Evolutionary conservation across 2,888 invertebrate species (phyloP), one percentile per base, ranked within the genome.

Genomic region (Ashinkailepas kermadecensis): DNA sequence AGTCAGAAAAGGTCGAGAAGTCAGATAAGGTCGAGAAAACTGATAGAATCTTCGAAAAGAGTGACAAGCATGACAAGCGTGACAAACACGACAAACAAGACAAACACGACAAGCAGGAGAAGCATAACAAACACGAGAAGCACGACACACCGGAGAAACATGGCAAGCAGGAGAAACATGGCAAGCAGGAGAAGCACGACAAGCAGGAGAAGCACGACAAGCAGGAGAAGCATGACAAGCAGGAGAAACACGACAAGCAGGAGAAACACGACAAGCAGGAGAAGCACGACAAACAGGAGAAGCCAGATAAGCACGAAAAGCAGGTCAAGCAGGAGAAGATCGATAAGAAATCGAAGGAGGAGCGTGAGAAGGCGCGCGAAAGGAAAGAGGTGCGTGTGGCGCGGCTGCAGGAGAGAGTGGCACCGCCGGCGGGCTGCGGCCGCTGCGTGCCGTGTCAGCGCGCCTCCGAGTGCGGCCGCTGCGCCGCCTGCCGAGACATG

Each of bases 371-470:
- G 11, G 23, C 21, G 54, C 58, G 25, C 25, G 56, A 39, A 25
- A 21, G n/a, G 56, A 78, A 81, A 59, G 65, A 54, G 58, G 54
- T 64, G 64, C 39, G 57, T 78, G 54, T 23, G 18, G 18, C 9
- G 15, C 39, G 25, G 13, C 56, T 0, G n/a, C 25, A 15, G 39
- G 25, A 13, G 70, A n/a, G 65, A 23, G 56, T 57, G 70, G 62
- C 70, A 25, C 70, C 23, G 57, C 59, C 62, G n/a, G n/a, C 21
- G 78, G 81, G 91, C 82, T 95, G 94, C 86, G 94, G 94, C 0
- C 90, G 91, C 82, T 95, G 95, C 86, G 91, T 91, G 84, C 93
- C 93, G 0, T 95, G 95, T 86, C 88, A 91, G 74, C 88, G 91
- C 82, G 90, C 88, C 0, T 92, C 92, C 85, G 92, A 93, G 86